These are phyloP conservation scores for Drosophila paranaensis DNA, from an alignment of 2,888 invertebrate species.

Conservation along the genomic window DNA sequence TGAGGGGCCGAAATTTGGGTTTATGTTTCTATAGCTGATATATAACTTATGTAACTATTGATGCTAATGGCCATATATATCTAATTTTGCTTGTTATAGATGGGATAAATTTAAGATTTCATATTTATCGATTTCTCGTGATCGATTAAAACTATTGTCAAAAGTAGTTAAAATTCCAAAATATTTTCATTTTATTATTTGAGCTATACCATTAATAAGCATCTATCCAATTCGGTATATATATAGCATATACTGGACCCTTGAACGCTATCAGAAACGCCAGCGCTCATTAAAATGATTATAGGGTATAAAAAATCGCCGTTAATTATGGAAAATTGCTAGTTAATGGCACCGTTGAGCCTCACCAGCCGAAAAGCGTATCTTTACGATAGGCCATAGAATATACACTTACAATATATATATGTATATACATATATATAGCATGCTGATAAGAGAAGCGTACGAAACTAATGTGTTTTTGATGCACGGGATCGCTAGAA, in stretches of 20 bases:
- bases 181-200: background rate
- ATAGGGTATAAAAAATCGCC: constrained; percentile 41
- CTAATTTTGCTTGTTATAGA: background rate
- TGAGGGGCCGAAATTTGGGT: background rate
- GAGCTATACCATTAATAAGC: background rate
- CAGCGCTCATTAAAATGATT: background rate
- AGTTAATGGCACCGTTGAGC: constrained; percentile 56
- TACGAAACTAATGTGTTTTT: too few species aligned
- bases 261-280: background rate
- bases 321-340: constrained; percentile 68
- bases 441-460: constrained; percentile 30
- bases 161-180: background rate
- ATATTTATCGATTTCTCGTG: background rate
- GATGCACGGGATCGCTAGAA: background rate
- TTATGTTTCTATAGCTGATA: too few species aligned
- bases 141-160: background rate
- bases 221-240: background rate
- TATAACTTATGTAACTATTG: background rate
- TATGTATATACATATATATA: constrained; percentile 3
- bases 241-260: background rate
- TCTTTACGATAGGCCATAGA: constrained; percentile 48
- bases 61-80: background rate
- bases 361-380: constrained; percentile 34
- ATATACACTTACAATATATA: background rate
- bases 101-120: background rate